Percentiles rank a stretch among this genome's conserved stretches.
phyloP scores from a whole-genome alignment of 2,113 vertebrate species.

The Cyphomyrus plagiostoma region DNA sequence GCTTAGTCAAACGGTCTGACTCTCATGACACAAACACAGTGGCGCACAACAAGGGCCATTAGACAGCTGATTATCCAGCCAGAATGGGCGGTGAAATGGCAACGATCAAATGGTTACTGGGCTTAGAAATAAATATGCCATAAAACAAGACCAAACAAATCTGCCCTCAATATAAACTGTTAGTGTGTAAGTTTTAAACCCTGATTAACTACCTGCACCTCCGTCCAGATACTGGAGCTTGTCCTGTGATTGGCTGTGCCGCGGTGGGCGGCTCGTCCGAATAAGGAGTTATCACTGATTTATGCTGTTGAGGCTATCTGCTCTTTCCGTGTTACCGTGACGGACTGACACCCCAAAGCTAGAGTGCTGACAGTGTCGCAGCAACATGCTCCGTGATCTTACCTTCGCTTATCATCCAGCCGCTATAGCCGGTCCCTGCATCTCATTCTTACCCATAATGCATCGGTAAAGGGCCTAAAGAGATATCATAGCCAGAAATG shows the following conservation, averaged over 20 bases:
- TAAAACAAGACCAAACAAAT: background rate
- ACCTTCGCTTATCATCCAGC: constrained; percentile 3
- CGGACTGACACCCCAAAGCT: background rate
- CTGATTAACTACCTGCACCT: background rate
- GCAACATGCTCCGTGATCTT: background rate
- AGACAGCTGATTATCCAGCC: background rate
- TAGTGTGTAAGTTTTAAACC: background rate
- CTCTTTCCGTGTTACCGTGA: background rate
- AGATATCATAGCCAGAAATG: background rate
- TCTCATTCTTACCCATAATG: constrained; percentile 9
- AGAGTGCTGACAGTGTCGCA: background rate
- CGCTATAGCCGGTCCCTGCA: background rate
- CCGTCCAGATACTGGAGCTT: background rate
- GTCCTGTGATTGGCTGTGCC: background rate
- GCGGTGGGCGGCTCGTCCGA: background rate
- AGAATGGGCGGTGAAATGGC: background rate
- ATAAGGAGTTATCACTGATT: background rate
- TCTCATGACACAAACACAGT: background rate
- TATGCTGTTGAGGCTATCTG: background rate
- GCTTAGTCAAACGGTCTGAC: background rate
- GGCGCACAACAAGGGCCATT: background rate
- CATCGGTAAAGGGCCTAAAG: background rate
- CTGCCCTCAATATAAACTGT: background rate
- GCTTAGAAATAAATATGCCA: background rate
- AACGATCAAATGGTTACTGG: background rate